Conservation (phyloP, 1,140 invertebrate species). For the Drosophila leontia region DNA sequence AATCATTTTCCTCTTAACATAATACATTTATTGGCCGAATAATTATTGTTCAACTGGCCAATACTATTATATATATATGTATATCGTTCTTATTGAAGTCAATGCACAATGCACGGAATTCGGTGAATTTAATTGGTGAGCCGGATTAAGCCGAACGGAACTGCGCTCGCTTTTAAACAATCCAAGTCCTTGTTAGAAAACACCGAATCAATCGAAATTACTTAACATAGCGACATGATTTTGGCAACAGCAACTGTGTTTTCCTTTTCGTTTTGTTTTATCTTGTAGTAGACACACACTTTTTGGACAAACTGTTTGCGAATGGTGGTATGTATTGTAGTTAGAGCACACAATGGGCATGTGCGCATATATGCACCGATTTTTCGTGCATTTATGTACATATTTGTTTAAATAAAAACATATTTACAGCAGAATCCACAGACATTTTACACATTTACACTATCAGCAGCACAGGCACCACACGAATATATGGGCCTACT, state of each 20-base stretch:
- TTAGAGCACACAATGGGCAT: constrained; percentile 45
- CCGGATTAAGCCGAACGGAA: background rate
- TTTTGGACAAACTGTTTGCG: constrained; percentile 45
- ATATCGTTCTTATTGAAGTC: constrained; percentile 9
- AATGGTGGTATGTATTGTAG: constrained; percentile 46
- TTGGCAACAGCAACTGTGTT: constrained; percentile 24
- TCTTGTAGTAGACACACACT: constrained; percentile 41
- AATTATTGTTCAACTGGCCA: constrained; percentile 4
- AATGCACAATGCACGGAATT: constrained; percentile 23
- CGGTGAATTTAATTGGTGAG: constrained; percentile 13
- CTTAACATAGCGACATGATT: constrained; percentile 45
- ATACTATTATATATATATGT: background rate
- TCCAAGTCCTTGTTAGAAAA: constrained; percentile 22
- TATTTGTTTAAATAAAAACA: constrained; percentile 45
- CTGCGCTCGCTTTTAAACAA: constrained; percentile 17
- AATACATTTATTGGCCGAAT: constrained; percentile 31
- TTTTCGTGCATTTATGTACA: constrained; percentile 41
- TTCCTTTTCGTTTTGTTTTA: constrained; percentile 25
- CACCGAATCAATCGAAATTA: constrained; percentile 36
- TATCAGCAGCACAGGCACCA: constrained; percentile 39
- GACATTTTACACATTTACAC: constrained; percentile 51
- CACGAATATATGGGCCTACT: constrained; percentile 46
- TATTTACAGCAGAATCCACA: constrained; percentile 35
- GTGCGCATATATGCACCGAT: constrained; percentile 28
- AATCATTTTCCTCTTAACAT: constrained; percentile 23